These are phyloP conservation scores for Scaptomyza parva DNA, from an alignment of 2,888 invertebrate genomes.

Conservation along the genomic window DNA sequence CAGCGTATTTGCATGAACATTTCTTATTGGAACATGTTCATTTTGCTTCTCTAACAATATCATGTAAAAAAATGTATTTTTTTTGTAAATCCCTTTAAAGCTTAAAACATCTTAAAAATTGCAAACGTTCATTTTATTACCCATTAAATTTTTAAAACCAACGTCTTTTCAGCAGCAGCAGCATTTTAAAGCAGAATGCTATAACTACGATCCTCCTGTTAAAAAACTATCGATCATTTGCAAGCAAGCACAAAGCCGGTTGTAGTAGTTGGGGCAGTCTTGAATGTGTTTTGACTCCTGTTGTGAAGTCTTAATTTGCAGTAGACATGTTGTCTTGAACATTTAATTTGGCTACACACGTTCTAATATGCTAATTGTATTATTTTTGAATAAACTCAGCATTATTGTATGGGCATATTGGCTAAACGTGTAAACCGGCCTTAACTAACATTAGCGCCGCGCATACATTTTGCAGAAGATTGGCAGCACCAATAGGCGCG, in stretches of 20 bases:
- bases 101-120: background rate
- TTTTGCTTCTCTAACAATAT: conserved; percentile 2
- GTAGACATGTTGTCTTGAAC: conserved; percentile 27
- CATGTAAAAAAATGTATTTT: conserved; percentile 7
- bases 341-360: background rate
- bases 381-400: background rate
- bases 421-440: background rate
- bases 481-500: conserved; percentile 16
- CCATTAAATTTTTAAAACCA: conserved; percentile 17
- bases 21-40: conserved; percentile 28
- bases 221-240: conserved; percentile 45
- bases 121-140: background rate
- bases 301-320: conserved; percentile 14
- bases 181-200: conserved; percentile 42
- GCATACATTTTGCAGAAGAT: conserved; percentile 1
- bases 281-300: conserved; percentile 27
- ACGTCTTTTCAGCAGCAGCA: conserved; percentile 19
- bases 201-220: background rate
- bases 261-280: conserved; percentile 2
- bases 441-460: background rate
- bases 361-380: background rate
- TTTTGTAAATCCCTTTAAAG: conserved; percentile 6
- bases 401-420: no score
- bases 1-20: conserved; percentile 51
- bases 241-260: background rate